Evolutionary conservation across 30 jellyfish, hydroid and myxozoan genomes (phyloP), one percentile per base, ranked within the genome.

Genomic region (Catostylus mosaicus): DNA sequence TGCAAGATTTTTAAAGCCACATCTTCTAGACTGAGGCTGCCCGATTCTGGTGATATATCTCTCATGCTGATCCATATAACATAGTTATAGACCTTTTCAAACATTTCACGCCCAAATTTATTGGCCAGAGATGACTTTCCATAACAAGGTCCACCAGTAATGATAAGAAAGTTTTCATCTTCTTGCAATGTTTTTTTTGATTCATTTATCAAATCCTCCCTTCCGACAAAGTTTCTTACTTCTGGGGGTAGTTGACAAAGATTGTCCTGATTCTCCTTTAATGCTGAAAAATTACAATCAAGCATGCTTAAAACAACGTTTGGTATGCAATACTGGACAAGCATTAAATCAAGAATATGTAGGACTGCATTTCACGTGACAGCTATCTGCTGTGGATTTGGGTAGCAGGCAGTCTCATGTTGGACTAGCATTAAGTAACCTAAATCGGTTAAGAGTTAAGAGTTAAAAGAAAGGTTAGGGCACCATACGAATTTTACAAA

Each of bases 131-230:
- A 40, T 9, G 83, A 36, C 51, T 72, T 72, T 23, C 83, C 83
- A 38, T 29, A 40, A 50, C 83, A 72, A 2, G 83, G 83, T 8
- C 83, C 83, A 38, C 83, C 83, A 27, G 52, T 30, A 48, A 72
- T 72, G 56, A 38, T n/a, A 72, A 38, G 69, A 45, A 72, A 46
- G 14, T 9, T 50, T 18, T 50, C 24, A 23, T n/a, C 67, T 22
- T 46, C 36, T 19, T 29, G 29, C 2, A 72, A 70, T 22, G 20
- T 32, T 45, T 30, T n/a, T 36, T 47, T 3, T 14, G 32, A 43
- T 23, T 72, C 62, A 40, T 35, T 38, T 20, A 45, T 72, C 26
- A 40, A 30, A 11, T 30, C 26, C 1, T 72, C 70, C 35, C 83
- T 72, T 0, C 73, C 83, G 46, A 51, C 56, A 35, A 72, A 72